Evolutionary conservation across 2,113 vertebrate genomes (phyloP).

Genomic region (Trochalopteron elliotii): DNA sequence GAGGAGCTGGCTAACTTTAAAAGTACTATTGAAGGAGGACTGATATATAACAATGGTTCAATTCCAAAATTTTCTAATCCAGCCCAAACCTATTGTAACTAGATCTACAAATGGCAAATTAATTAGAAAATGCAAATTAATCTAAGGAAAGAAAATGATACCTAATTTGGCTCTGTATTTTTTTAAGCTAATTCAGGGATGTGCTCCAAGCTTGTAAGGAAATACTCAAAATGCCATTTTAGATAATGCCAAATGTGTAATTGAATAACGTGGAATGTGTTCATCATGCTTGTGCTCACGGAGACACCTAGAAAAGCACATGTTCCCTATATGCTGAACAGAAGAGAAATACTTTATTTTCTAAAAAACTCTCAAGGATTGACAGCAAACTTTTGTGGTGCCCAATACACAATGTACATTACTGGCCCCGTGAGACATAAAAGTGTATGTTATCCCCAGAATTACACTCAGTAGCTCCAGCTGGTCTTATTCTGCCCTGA

Average conservation of each 20-base stretch:
- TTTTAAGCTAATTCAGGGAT: neutral
- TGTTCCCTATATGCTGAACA: neutral
- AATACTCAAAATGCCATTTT: neutral
- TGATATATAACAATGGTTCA: neutral
- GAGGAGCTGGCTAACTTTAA: neutral
- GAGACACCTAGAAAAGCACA: neutral
- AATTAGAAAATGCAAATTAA: neutral
- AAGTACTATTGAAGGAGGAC: neutral
- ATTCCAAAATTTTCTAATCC: neutral
- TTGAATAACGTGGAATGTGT: neutral
- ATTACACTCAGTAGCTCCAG: neutral
- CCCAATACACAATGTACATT: neutral
- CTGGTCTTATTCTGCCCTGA: neutral
- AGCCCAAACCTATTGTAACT: neutral
- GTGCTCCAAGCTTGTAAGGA: neutral
- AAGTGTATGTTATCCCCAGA: neutral
- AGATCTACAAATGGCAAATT: neutral
- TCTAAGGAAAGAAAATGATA: neutral
- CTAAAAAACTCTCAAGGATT: neutral
- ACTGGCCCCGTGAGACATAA: neutral
- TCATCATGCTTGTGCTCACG: neutral
- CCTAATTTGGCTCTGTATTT: neutral
- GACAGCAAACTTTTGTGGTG: neutral
- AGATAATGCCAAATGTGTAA: conserved; percentile 5
- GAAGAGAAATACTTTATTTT: neutral